Evolutionary conservation across 2,797 vertebrate genomes (phyloP).

Genomic region (Galago senegalensis): DNA sequence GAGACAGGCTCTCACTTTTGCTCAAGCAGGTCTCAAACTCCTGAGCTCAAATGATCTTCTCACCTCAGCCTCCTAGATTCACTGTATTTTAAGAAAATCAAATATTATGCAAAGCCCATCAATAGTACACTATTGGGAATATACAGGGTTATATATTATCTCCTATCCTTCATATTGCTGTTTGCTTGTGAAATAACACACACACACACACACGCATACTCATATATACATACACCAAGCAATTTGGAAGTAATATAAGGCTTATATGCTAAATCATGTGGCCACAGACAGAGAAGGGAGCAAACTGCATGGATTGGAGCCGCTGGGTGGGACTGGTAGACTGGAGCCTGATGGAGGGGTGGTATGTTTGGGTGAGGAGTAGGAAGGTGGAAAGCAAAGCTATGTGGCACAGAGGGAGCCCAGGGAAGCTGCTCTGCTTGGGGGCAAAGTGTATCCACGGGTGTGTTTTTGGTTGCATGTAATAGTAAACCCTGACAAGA

Average conservation of each 20-base stretch:
- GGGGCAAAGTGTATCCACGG: too few relatives aligned
- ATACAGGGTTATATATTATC: not conserved
- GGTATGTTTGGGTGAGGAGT: not conserved
- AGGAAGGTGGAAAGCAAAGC: constrained; percentile 4
- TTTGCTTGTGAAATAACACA: not conserved
- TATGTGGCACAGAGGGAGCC: not conserved
- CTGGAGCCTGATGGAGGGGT: not conserved
- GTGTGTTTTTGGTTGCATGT: not conserved
- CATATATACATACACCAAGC: not conserved
- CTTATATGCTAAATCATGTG: not conserved
- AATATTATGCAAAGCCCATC: not conserved
- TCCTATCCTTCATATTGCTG: not conserved
- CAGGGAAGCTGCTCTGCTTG: not conserved
- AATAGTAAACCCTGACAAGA: not conserved
- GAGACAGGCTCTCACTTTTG: too few relatives aligned
- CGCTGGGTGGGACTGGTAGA: not conserved
- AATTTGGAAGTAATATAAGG: not conserved
- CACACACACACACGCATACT: too few relatives aligned
- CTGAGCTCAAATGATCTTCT: too few relatives aligned
- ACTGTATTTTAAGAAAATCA: not conserved
- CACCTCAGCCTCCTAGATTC: not conserved
- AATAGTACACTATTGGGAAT: not conserved
- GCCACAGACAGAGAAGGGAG: not conserved
- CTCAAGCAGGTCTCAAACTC: too few relatives aligned
- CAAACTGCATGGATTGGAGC: not conserved